Evolutionary conservation across 1,140 invertebrate species (phyloP), one percentile per base, ranked within the genome.

Genomic region (Drosophila kurseongensis): DNA sequence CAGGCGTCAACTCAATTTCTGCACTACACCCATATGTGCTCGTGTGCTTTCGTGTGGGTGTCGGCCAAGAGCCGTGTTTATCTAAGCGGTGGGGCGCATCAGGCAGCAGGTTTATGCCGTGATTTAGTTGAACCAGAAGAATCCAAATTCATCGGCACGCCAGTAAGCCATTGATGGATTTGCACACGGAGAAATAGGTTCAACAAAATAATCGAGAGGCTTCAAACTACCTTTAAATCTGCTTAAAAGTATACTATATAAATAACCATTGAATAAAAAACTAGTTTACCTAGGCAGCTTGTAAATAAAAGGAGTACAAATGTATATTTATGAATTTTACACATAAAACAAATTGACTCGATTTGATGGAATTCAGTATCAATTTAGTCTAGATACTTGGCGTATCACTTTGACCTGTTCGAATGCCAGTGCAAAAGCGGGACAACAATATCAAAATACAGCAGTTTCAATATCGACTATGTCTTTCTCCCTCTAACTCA

Each of bases 1-100:
- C 63, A 74, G 81, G 81, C 81, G 81, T 85, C 81, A 86, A 81
- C 75, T 86, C 71, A 79, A 88, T 82, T 86, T 78, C 71, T 72
- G 69, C 75, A 75, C 60, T 36, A 56, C 62, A 14, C 16, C n/a
- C 29, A 10, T 23, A 38, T 32, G 35, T 47, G 42, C 47, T 18
- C 13, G 23, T 27, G 14, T 32, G 40, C 16, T 4, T 29, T 1
- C 42, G 27, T 27, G 36, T 40, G 38, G 42, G 29, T 32, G 29
- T 32, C 0, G 29, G 29, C 29, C 29, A 32, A 32, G 29, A 32
- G 66, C 63, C 45, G 55, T 88, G 82, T 86, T 86, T 86, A 68
- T 72, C 55, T 60, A 78, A 73, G 51, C 65, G 36, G 29, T 16
- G 66, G 47, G 40, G 47, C 47, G 40, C 10, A 12, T 18, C 16